A percentile compares a stretch with the other conserved stretches of the same genome.
These are phyloP conservation scores for Homarus americanus DNA, from an alignment of 1,140 invertebrate species.

Conservation along the genomic window DNA sequence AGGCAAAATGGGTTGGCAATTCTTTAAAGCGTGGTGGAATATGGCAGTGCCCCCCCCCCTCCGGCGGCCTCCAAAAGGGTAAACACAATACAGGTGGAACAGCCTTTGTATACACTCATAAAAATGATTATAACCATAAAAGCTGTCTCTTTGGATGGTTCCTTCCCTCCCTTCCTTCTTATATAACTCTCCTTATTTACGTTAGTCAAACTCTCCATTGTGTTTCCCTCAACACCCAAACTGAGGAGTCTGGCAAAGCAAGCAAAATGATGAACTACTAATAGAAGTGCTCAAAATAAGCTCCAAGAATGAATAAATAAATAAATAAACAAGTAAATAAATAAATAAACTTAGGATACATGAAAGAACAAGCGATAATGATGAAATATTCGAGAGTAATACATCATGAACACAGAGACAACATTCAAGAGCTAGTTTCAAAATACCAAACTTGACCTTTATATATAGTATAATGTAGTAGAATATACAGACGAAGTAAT, in stretches of 20 bases:
- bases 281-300: constrained; percentile 6
- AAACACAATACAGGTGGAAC: neutral
- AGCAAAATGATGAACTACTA: constrained; percentile 13
- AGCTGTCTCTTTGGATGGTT: too few species aligned
- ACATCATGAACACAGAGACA: neutral
- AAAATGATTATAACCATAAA: too few species aligned
- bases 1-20: too few species aligned
- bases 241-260: neutral
- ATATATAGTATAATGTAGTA: too few species aligned
- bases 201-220: too few species aligned
- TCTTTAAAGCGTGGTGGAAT: too few species aligned
- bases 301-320: too few species aligned
- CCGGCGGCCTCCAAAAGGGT: neutral
- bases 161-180: too few species aligned
- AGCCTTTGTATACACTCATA: neutral
- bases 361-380: neutral
- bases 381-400: neutral
- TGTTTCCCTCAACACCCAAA: constrained; percentile 3
- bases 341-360: constrained; percentile 27
- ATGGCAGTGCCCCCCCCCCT: neutral
- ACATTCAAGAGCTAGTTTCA: too few species aligned
- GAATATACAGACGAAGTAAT: neutral
- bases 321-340: too few species aligned
- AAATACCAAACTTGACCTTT: too few species aligned
- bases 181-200: too few species aligned